Percentiles rank a stretch among this genome's conserved stretches.
Conservation (phyloP, 1,140 invertebrate genomes). For the Lepidostoma basale region DNA sequence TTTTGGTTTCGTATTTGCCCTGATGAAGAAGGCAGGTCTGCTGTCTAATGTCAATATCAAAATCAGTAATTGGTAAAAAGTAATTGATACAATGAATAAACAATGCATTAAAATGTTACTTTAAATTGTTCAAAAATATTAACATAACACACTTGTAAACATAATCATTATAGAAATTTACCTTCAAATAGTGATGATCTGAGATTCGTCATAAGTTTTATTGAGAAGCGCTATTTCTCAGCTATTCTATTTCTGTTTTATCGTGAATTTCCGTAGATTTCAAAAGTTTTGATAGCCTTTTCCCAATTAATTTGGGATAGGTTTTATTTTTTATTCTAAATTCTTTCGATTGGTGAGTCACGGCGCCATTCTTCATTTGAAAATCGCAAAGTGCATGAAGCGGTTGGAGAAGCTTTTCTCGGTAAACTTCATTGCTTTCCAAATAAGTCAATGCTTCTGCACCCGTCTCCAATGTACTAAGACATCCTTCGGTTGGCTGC, state of each 20-base stretch:
- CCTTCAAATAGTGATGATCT: too few relatives aligned
- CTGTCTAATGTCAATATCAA: too few relatives aligned
- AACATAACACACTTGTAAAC: too few relatives aligned
- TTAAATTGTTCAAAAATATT: too few relatives aligned
- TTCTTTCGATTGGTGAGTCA: conserved; percentile 92
- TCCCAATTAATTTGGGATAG: conserved; percentile 84
- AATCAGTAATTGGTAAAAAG: too few relatives aligned
- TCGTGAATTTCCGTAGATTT: conserved; percentile 50
- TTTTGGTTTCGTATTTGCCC: too few relatives aligned
- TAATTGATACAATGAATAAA: too few relatives aligned
- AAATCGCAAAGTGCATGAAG: conserved; percentile 82
- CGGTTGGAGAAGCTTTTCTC: conserved; percentile 74
- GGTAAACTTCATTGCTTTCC: conserved; percentile 72
- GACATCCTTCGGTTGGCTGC: conserved; percentile 87
- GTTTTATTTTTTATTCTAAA: conserved; percentile 83
- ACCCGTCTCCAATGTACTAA: conserved; percentile 91
- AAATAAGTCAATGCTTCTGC: conserved; percentile 80
- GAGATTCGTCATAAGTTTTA: too few relatives aligned
- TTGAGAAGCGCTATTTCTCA: too few relatives aligned
- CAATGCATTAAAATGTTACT: too few relatives aligned
- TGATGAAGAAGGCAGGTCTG: too few relatives aligned
- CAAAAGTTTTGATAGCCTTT: conserved; percentile 70
- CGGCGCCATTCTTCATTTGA: conserved; percentile 89
- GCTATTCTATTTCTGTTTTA: background rate
- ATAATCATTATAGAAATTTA: too few relatives aligned